Base-by-base conservation (phyloP, 2,797 vertebrate genomes). In the Bufotes viridis region DNA sequence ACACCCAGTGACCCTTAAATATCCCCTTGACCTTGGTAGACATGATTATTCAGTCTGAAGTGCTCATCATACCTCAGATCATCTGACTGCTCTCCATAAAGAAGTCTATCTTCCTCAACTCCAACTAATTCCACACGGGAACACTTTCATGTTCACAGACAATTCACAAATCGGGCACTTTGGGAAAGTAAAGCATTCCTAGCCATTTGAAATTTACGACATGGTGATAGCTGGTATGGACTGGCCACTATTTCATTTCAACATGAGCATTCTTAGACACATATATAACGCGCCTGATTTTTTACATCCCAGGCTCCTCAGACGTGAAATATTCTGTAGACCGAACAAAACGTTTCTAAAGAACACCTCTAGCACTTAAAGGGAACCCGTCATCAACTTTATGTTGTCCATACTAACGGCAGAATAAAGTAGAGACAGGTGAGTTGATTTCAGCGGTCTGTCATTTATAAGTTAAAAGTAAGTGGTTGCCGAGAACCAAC, bases 1-100 rank as follows among this genome's bases (percentile, higher is more conserved):
- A 92, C 85, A 85, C 87, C 90, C 90, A 90, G 84, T 91, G 90
- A 93, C 88, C 91, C 91, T 90, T 90, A 82, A 88, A 90, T 3
- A 5, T 78, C 90, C 87, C 29, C 78, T 87, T 90, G 90, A 92
- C 89, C 91, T 91, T 90, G 79, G 91, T 82, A 93, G 87, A 91
- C 91, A 75, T 87, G 91, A 91, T 89, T 91, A 89, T 81, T 83
- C 61, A n/a, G 79, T 89, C 88, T 82, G 51, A 60, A 63, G 26
- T 60, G 87, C 78, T 79, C 91, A 86, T 90, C 87, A 90, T 61
- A 78, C 79, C 84, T 72, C 67, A 42, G 58, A 78, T 82, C 72
- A 86, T 69, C 88, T 55, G 53, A 34, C 51, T 69, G 9, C 6
- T 57, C 76, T 61, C 29, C n/a, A 9, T 51, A 58, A 78, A n/a